A percentile compares a stretch with the other conserved stretches of the same genome.
Evolutionary conservation across 2,888 invertebrate genomes (phyloP).

Genomic region (Lysandra coridon): DNA sequence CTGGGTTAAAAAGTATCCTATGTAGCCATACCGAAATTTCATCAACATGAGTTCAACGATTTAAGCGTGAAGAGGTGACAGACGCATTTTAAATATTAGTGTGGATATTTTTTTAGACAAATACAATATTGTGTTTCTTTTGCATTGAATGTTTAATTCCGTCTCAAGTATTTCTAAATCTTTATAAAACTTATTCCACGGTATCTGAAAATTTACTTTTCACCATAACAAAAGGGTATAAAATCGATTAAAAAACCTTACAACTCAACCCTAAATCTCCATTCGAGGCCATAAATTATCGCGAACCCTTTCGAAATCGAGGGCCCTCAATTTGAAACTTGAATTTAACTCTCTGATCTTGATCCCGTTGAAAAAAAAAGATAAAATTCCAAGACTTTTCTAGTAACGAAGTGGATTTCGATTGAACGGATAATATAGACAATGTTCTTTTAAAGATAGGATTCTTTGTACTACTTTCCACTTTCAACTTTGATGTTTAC

Average conservation of each 20-base stretch:
- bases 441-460: slow-evolving; percentile 22
- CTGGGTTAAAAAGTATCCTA: too few relatives aligned
- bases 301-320: slow-evolving; percentile 27
- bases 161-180: too few relatives aligned
- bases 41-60: too few relatives aligned
- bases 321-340: slow-evolving; percentile 32
- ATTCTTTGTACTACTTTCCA: neutral
- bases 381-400: slow-evolving; percentile 26
- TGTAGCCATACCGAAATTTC: too few relatives aligned
- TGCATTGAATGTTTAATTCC: too few relatives aligned
- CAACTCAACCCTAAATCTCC: slow-evolving; percentile 29
- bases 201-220: neutral
- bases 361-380: slow-evolving; percentile 31
- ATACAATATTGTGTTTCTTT: too few relatives aligned
- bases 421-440: slow-evolving; percentile 21
- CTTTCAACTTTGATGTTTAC: neutral
- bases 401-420: slow-evolving; percentile 26
- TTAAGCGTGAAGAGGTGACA: too few relatives aligned
- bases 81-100: too few relatives aligned
- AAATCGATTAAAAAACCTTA: slow-evolving; percentile 18
- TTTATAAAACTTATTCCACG: neutral
- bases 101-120: too few relatives aligned
- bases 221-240: neutral
- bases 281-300: slow-evolving; percentile 32
- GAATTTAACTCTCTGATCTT: slow-evolving; percentile 34